A percentile compares a stretch with the other conserved stretches of the same genome.
These are phyloP conservation scores for Tolmerus cingulatus DNA, from an alignment of 2,888 invertebrate species.

Conservation along the genomic window DNA sequence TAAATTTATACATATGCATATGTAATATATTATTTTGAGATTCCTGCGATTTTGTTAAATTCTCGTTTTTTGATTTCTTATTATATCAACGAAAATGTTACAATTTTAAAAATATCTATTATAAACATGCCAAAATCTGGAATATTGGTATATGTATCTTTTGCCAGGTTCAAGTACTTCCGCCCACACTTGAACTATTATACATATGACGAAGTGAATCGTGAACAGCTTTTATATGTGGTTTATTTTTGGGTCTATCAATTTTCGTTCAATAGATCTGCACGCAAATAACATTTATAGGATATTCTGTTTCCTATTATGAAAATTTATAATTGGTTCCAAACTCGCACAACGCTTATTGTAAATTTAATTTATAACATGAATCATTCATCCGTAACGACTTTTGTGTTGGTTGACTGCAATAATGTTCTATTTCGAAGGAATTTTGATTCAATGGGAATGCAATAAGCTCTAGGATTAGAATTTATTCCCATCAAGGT, in stretches of 20 bases:
- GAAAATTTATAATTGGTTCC: background rate
- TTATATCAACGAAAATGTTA: too few species aligned
- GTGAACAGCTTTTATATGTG: background rate
- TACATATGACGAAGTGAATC: background rate
- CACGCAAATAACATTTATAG: background rate
- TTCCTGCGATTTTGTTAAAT: too few species aligned
- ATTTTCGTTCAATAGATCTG: background rate
- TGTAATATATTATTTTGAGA: too few species aligned
- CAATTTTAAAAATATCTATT: too few species aligned
- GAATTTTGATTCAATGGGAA: background rate
- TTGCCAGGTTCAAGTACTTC: too few species aligned
- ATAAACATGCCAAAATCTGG: too few species aligned
- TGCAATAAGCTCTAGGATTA: background rate
- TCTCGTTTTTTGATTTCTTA: too few species aligned
- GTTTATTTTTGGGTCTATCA: background rate
- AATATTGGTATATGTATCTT: too few species aligned
- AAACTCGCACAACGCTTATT: background rate
- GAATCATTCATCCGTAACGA: background rate
- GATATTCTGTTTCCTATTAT: background rate
- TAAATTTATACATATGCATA: too few species aligned
- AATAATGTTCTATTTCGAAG: background rate
- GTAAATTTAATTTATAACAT: constrained; percentile 2
- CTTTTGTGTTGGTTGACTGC: background rate
- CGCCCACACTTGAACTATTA: too few species aligned
- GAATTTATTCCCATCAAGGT: background rate